Base-by-base conservation (phyloP, 1,140 invertebrate genomes). In the Eueides isabella region DNA sequence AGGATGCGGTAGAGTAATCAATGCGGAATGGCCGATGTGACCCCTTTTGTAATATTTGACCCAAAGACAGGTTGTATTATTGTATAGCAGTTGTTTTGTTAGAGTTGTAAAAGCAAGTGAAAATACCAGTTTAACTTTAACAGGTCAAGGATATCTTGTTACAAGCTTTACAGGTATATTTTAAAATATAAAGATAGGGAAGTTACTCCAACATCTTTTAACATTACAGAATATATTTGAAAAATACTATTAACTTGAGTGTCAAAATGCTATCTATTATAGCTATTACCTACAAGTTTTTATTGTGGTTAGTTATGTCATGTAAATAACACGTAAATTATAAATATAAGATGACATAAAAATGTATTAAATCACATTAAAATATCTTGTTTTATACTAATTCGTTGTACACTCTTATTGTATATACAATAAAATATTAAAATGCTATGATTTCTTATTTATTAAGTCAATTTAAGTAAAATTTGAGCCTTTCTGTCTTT, bases 11-110 rank as follows among this genome's bases (percentile, higher is more conserved):
- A 79, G 81, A 81, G 80, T 75, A 84, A 85, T 85, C 84, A 79
- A 83, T 85, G 81, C 66, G 64, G 19, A 41, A 62, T 76, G 79
- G 78, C 74, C 65, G 69, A 35, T 67, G 71, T 84, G 82, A 83
- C 82, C 84, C 75, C 80, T 79, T 83, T 91, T 88, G 84, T 87
- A 75, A 66, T 33, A 28, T 77, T 70, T 89, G 87, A 89, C 87
- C 88, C 79, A 75, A 30, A 76, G 79, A 81, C 89, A 91, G 88
- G 89, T 91, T 86, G 78, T 66, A 82, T 80, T 81, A 70, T 80
- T 62, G 28, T 81, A 80, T 81, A 79, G 83, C 71, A 78, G 75
- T 61, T 73, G 75, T 74, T 71, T 73, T 62, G 64, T 71, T 35
- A 38, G 67, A 26, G 16, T 55, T 55, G 41, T 68, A 41, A 30